phyloP scores from a whole-genome alignment of 2,797 vertebrate species.

The Cetoscarus ocellatus region DNA sequence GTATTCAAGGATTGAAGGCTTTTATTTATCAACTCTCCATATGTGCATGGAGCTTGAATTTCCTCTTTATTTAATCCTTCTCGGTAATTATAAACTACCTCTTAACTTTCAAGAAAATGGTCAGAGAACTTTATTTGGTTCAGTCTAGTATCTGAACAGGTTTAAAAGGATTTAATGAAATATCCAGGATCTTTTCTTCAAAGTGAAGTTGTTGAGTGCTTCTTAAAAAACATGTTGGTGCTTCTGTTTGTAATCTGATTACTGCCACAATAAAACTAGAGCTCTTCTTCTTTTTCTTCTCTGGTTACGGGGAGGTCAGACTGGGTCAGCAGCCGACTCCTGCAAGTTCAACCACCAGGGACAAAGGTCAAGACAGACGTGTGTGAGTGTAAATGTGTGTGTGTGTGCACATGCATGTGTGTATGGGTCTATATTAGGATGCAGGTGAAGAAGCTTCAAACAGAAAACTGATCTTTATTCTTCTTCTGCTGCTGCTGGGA shows the following conservation, averaged over 20 bases:
- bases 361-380: constrained; percentile 10
- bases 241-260: background rate
- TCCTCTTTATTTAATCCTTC: too few relatives aligned
- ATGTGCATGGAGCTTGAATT: too few relatives aligned
- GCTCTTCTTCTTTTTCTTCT: constrained; percentile 13
- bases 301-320: constrained; percentile 29
- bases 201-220: background rate
- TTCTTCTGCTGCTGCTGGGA: background rate
- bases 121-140: too few relatives aligned
- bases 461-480: background rate
- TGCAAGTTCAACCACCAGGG: constrained; percentile 7
- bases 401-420: background rate
- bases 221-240: background rate
- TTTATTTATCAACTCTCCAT: too few relatives aligned
- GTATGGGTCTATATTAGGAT: constrained; percentile 22
- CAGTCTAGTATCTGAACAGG: too few relatives aligned
- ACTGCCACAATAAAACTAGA: background rate
- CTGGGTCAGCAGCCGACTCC: constrained; percentile 14
- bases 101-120: too few relatives aligned
- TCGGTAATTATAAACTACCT: too few relatives aligned
- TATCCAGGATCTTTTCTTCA: too few relatives aligned
- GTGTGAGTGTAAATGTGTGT: background rate
- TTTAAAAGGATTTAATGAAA: too few relatives aligned
- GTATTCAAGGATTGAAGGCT: too few relatives aligned
- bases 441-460: background rate